These are phyloP conservation scores for Sardina pilchardus DNA, from an alignment of 2,113 vertebrate genomes.

Conservation along the genomic window DNA sequence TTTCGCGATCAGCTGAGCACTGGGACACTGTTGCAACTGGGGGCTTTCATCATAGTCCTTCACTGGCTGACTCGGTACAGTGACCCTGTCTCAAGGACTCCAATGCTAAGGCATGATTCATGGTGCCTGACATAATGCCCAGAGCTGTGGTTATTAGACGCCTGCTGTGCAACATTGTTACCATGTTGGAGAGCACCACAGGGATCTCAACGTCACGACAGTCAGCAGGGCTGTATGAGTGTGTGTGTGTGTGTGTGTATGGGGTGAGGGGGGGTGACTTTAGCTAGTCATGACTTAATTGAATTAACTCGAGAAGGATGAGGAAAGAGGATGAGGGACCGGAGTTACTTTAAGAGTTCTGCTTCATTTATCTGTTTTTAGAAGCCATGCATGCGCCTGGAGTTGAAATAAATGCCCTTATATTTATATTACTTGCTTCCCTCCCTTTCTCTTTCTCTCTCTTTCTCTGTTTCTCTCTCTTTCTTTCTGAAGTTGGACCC, in stretches of 20 bases:
- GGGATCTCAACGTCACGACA: not conserved
- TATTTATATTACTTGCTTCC: not conserved
- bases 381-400: not conserved
- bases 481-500: conserved; percentile 76
- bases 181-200: not conserved
- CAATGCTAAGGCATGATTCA: not conserved
- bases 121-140: not conserved
- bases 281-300: not conserved
- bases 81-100: not conserved
- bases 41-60: not conserved
- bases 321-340: not conserved
- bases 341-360: not conserved
- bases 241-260: not conserved
- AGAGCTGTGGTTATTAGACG: not conserved
- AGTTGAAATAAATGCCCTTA: not conserved
- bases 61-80: not conserved
- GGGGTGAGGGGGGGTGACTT: not conserved
- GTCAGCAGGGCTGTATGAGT: not conserved
- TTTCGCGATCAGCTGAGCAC: not conserved
- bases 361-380: not conserved
- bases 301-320: not conserved
- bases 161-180: not conserved
- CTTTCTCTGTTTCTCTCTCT: not conserved
- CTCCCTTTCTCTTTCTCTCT: not conserved
- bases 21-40: not conserved